Evolutionary conservation across 2,797 vertebrate species (phyloP), one percentile per base, ranked within the genome.

Genomic region (Arremon aurantiirostris): DNA sequence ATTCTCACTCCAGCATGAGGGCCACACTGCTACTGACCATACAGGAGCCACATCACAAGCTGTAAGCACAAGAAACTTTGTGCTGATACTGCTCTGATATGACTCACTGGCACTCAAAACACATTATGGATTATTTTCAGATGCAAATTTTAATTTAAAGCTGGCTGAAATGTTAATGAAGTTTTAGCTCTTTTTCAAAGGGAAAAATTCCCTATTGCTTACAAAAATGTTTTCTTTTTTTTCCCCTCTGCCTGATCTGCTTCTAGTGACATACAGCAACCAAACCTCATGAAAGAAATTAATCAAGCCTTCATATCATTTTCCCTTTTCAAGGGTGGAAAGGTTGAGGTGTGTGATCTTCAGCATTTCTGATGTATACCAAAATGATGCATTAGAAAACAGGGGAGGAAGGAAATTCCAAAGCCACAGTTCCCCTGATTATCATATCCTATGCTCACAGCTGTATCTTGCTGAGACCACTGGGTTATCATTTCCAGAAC

Each of bases 141-240:
- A 82, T 34, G 59, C 46, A 94, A 76, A 77, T 86, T 89, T 92
- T 92, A 86, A 94, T 86, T 84, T 89, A 89, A 84, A 92, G 75
- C 71, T 80, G 60, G 70, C 57, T 89, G 89, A 93, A 90, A 94
- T 41, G 71, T 82, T 92, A 93, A 93, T 92, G 78, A 95, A 91
- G 61, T 82, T 94, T 80, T 56, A 85, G 68, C 34, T 89, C 37
- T 90, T 94, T 90, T 92, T 95, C 50, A 71, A 90, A 85, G 35
- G 32, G 42, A 23, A 95, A 49, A 89, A 90, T 52, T 87, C 52
- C 52, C 56, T 70, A 52, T 49, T 70, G 55, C 77, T 92, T 89
- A 89, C 26, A 73, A 70, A 94, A 80, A 35, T 46, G 46, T 89
- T 76, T 70, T 56, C n/a, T 37, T 59, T 21, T 26, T 53, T 72